Base-by-base conservation (phyloP, 2,113 vertebrate genomes). In the Datnioides undecimradiatus region DNA sequence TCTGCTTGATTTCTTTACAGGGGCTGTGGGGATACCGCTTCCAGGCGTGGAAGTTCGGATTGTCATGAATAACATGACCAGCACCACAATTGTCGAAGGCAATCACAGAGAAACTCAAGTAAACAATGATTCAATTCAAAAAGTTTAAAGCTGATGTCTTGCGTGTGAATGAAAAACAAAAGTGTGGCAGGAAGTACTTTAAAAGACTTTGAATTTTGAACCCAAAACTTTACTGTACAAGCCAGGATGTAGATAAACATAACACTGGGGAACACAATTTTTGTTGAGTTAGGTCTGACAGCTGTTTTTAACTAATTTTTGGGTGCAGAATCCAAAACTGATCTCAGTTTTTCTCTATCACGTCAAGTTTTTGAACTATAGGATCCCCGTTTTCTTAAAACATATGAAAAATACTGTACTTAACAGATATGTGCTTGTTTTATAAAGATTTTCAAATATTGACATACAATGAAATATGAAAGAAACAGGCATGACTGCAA, bases 1-100 rank as follows among this genome's bases (percentile, higher is more conserved):
- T 78, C 0, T 86, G 34, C n/a, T 51, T 80, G 41, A 55, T 73
- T 36, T 86, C 21, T 83, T 75, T 14, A 21, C 86, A 99, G 98
- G 98, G 11, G 94, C 98, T 0, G 97, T 99, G 48, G 98, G 98
- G n/a, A 91, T 89, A 13, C 98, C 97, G 0, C 94, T 99, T 21
- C 97, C 97, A 0, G 92, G 95, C 0, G 95, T 99, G 1, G 74
- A 96, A 13, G 97, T 99, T 55, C 88, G 94, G 62, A 95, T 99
- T 2, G 93, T 93, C 83, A 95, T 95, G 1, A 93, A 95, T 88
- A 90, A 86, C 31, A 34, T 51, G 0, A 82, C 75, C 76, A 95
- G 92, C 74, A 49, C 86, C 1, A 3, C 93, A 41, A 96, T 97
- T 0, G 96, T 94, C 0, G 94, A 96, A 86, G 96, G 97, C 11